Conservation (phyloP, 2,888 invertebrate species). For the Coelinius sp. region DNA sequence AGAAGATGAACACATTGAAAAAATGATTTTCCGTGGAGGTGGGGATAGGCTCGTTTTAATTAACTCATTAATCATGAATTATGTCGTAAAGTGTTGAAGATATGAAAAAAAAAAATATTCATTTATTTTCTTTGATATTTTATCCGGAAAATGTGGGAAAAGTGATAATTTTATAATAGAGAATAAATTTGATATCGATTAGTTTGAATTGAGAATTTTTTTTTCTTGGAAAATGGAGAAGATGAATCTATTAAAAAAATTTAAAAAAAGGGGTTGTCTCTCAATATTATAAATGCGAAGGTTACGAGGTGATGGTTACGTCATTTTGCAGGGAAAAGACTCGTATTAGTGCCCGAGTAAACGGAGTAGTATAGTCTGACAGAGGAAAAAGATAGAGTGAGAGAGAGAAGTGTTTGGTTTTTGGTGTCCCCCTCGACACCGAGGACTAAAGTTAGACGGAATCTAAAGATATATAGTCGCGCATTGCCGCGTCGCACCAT, state of each 20-base stretch:
- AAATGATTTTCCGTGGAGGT: not conserved
- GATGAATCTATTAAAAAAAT: not conserved
- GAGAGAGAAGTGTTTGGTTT: slow-evolving; percentile 23
- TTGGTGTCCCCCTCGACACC: slow-evolving; percentile 38
- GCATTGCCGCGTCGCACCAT: slow-evolving; percentile 31
- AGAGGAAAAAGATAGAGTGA: not conserved
- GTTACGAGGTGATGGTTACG: slow-evolving; percentile 37
- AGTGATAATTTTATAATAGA: not conserved
- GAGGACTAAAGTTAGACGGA: slow-evolving; percentile 61
- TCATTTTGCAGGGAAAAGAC: slow-evolving; percentile 27
- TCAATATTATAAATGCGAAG: slow-evolving; percentile 39
- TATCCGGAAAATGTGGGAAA: not conserved
- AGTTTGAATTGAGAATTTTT: not conserved
- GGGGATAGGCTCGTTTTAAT: not conserved
- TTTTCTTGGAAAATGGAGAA: not conserved
- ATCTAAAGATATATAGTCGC: slow-evolving; percentile 43
- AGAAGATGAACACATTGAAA: slow-evolving; percentile 27
- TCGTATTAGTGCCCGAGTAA: slow-evolving; percentile 12
- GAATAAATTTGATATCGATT: not conserved
- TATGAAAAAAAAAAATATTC: not conserved
- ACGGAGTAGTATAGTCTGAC: slow-evolving; percentile 23
- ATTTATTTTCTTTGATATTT: not conserved
- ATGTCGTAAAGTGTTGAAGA: not conserved
- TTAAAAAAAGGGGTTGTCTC: not conserved
- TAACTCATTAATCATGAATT: not conserved